Conservation (phyloP, 2,113 vertebrate species). For the Lota lota region DNA sequence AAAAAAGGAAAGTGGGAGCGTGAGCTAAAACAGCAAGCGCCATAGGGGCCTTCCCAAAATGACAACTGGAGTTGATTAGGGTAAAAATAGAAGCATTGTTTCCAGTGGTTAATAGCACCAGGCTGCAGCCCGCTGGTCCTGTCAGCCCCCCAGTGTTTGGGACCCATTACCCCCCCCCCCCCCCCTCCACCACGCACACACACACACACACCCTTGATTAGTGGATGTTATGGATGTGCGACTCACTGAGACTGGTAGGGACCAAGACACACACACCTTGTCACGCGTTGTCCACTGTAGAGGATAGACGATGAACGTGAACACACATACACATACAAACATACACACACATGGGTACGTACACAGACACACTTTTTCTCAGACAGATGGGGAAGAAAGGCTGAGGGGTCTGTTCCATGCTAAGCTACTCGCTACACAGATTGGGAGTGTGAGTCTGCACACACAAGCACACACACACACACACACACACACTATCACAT, state of each 20-base stretch:
- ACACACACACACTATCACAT: too few species aligned
- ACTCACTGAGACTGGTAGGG: too few species aligned
- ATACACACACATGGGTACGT: neutral
- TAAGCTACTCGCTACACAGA: neutral
- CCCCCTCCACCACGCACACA: too few species aligned
- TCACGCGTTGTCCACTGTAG: too few species aligned
- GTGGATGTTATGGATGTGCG: too few species aligned
- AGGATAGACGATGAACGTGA: neutral
- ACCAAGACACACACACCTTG: too few species aligned
- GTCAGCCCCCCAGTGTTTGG: too few species aligned
- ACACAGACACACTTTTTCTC: neutral
- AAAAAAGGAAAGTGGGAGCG: slow-evolving; percentile 26
- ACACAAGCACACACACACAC: too few species aligned
- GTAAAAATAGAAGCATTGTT: slow-evolving; percentile 52
- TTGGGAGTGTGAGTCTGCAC: too few species aligned
- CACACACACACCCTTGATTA: too few species aligned
- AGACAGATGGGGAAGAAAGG: neutral
- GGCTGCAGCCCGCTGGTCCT: neutral
- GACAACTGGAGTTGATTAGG: slow-evolving; percentile 43
- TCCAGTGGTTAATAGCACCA: slow-evolving; percentile 35
- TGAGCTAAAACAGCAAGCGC: slow-evolving; percentile 19
- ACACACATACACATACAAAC: neutral
- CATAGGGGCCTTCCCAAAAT: slow-evolving; percentile 15
- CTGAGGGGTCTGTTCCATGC: neutral
- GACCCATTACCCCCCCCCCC: too few species aligned